Evolutionary conservation across 2,113 vertebrate genomes (phyloP).

Genomic region (Fulmarus glacialis): DNA sequence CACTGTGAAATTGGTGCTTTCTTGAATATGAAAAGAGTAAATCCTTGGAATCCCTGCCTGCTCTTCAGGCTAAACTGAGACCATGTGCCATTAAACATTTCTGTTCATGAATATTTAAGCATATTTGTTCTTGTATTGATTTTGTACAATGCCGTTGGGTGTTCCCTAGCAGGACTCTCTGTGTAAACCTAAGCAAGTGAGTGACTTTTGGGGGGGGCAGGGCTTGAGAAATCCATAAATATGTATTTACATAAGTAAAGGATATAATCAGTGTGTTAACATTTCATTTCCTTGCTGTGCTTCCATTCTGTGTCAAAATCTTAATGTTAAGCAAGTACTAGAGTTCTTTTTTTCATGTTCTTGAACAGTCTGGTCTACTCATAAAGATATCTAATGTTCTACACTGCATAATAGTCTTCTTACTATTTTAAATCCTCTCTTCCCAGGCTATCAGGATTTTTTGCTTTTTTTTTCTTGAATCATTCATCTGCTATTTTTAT

Average conservation of each 20-base stretch:
- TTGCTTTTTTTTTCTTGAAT: neutral
- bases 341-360: neutral
- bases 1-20: neutral
- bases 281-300: neutral
- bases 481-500: neutral
- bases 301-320: neutral
- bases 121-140: constrained; percentile 33
- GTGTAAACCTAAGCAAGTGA: neutral
- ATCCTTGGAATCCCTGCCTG: neutral
- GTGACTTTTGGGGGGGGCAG: neutral
- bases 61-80: constrained; percentile 18
- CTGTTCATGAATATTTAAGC: constrained; percentile 41
- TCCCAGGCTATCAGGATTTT: neutral
- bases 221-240: constrained; percentile 14
- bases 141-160: constrained; percentile 11
- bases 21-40: constrained; percentile 30
- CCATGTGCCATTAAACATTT: constrained; percentile 7
- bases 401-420: neutral
- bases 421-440: neutral
- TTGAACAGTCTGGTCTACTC: neutral
- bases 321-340: neutral
- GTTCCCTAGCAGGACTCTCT: neutral
- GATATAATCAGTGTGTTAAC: neutral
- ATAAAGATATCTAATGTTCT: neutral
- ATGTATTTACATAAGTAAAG: constrained; percentile 10